phyloP scores from a whole-genome alignment of 2,113 vertebrate genomes.

The Coptodon bakossiorum region DNA sequence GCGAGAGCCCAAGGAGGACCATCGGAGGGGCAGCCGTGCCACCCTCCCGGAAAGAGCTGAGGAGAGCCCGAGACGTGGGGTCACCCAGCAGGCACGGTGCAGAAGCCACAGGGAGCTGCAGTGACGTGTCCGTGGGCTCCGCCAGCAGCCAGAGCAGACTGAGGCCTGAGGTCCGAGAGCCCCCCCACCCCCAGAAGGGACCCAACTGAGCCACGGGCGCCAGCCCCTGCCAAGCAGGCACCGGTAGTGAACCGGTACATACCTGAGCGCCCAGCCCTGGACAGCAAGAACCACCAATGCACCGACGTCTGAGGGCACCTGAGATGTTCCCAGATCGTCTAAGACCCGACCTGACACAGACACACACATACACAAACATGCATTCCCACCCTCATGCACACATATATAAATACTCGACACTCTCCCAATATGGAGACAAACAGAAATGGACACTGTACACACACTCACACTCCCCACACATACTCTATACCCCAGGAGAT shows the following conservation, averaged over 20 bases:
- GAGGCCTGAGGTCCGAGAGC: too few species aligned
- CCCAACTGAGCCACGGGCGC: too few species aligned
- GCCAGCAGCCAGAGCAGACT: too few species aligned
- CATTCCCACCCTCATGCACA: neutral
- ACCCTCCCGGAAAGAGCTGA: rapidly evolving
- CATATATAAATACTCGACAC: neutral
- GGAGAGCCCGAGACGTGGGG: rapidly evolving
- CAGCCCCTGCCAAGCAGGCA: too few species aligned
- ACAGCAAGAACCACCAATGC: neutral
- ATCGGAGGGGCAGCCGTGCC: rapidly evolving
- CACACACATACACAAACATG: neutral
- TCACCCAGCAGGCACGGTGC: rapidly evolving
- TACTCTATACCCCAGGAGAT: neutral
- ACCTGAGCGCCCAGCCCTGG: neutral
- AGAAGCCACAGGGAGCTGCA: neutral
- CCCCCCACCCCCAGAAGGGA: too few species aligned
- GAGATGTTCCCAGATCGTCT: neutral
- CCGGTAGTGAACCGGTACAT: too few species aligned
- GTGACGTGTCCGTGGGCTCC: too few species aligned
- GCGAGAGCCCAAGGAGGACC: neutral
- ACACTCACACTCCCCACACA: neutral
- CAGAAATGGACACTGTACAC: neutral
- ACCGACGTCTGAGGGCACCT: rapidly evolving
- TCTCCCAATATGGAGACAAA: neutral
- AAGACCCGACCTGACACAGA: neutral